Percentiles rank a stretch among this genome's conserved stretches.
Conservation (phyloP, 2,888 invertebrate species). For the Bellardia bayeri region DNA sequence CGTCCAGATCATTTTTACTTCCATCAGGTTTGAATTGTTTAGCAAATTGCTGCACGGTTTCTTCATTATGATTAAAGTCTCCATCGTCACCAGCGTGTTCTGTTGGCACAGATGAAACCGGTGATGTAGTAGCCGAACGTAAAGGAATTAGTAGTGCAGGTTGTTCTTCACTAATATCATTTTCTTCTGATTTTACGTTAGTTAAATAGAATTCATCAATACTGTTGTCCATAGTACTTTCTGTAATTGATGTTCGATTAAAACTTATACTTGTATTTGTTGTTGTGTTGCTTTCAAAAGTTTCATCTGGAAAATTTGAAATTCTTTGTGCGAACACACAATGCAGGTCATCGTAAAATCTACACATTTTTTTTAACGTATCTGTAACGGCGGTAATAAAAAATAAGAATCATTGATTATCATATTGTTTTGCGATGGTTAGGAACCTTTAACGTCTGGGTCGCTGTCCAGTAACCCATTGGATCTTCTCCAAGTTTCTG, state of each 20-base stretch:
- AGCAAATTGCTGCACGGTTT: background rate
- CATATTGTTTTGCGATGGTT: too few species aligned
- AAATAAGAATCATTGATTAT: too few species aligned
- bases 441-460: background rate
- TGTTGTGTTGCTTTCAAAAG: background rate
- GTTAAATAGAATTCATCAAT: background rate
- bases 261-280: background rate
- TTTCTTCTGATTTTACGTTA: background rate
- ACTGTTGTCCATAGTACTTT: background rate
- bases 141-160: background rate
- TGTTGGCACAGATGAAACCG: background rate
- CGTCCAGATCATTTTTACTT: background rate
- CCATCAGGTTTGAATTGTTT: background rate
- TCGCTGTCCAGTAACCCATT: background rate
- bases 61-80: background rate
- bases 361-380: background rate
- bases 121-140: background rate
- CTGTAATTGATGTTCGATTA: background rate
- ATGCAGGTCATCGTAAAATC: background rate
- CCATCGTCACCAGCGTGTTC: background rate
- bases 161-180: background rate
- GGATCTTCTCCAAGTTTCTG: conserved; percentile 8
- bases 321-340: background rate
- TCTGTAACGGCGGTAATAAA: background rate
- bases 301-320: background rate